A percentile compares a stretch with the other conserved stretches of the same genome.
Evolutionary conservation across 2,113 vertebrate genomes (phyloP).

Genomic region (Lichenostomus cassidix): DNA sequence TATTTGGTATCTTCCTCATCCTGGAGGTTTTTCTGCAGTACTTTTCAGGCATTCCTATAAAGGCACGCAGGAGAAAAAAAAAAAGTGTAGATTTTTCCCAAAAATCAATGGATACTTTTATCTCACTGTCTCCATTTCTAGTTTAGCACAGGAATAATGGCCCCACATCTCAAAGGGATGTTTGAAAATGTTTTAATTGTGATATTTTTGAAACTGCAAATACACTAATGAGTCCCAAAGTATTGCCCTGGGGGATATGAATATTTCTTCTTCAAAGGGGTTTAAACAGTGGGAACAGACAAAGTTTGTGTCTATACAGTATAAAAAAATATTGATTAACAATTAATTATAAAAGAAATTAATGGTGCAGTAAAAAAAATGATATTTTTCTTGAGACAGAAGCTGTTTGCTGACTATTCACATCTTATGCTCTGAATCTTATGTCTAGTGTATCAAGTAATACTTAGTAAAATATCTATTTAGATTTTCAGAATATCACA

Average conservation of each 20-base stretch:
- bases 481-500: neutral
- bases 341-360: neutral
- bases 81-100: neutral
- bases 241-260: neutral
- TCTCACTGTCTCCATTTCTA: neutral
- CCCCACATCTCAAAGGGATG: neutral
- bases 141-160: neutral
- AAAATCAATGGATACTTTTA: neutral
- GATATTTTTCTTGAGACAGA: neutral
- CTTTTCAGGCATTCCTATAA: neutral
- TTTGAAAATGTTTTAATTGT: neutral
- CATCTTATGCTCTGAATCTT: neutral
- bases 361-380: neutral
- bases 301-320: neutral
- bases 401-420: neutral
- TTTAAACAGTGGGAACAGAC: neutral
- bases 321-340: neutral
- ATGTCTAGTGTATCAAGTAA: neutral
- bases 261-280: neutral
- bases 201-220: slow-evolving; percentile 15
- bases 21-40: neutral
- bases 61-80: accelerated
- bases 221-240: neutral
- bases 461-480: neutral
- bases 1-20: neutral